phyloP scores from a whole-genome alignment of 1,140 invertebrate genomes.

The Caerostris darwini region DNA sequence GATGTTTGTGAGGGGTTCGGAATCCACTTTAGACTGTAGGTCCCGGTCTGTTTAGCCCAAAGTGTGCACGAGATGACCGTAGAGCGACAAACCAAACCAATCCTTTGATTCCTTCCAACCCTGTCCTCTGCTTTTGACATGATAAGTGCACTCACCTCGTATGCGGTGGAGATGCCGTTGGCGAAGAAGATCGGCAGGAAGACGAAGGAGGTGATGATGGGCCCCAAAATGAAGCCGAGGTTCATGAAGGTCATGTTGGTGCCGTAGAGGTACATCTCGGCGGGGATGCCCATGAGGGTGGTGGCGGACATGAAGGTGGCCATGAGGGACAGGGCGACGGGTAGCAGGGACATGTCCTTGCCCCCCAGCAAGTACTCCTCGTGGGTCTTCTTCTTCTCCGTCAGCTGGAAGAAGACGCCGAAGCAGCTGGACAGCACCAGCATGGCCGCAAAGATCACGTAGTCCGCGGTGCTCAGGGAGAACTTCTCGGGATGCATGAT shows the following conservation, averaged over 20 bases:
- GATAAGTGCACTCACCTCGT: constrained; percentile 86
- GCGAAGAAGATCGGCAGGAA: constrained; percentile 95
- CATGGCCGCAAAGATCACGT: constrained; percentile 86
- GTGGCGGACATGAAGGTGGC: constrained; percentile 85
- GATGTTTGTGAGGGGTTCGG: too few relatives aligned
- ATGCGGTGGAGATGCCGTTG: constrained; percentile 91
- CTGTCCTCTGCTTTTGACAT: too few relatives aligned
- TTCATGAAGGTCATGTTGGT: constrained; percentile 79
- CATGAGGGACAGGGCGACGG: constrained; percentile 90
- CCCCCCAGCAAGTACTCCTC: constrained; percentile 93
- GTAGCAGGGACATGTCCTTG: constrained; percentile 90
- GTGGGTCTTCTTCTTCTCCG: constrained; percentile 85
- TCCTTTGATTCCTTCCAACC: background rate
- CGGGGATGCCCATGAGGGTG: constrained; percentile 82
- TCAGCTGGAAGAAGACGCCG: constrained; percentile 86
- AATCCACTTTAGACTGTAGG: too few relatives aligned
- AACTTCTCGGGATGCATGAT: constrained; percentile 38
- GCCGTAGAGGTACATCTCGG: constrained; percentile 81
- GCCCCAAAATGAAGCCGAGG: constrained; percentile 84
- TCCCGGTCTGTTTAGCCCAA: too few relatives aligned
- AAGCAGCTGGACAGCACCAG: constrained; percentile 80
- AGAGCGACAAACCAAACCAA: too few relatives aligned
- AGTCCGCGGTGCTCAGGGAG: constrained; percentile 83
- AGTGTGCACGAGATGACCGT: too few relatives aligned
- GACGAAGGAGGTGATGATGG: constrained; percentile 90